Percentiles rank a stretch among this genome's conserved stretches.
These are phyloP conservation scores for Actinemys pallida DNA, from an alignment of 2,113 vertebrate genomes.

Conservation along the genomic window DNA sequence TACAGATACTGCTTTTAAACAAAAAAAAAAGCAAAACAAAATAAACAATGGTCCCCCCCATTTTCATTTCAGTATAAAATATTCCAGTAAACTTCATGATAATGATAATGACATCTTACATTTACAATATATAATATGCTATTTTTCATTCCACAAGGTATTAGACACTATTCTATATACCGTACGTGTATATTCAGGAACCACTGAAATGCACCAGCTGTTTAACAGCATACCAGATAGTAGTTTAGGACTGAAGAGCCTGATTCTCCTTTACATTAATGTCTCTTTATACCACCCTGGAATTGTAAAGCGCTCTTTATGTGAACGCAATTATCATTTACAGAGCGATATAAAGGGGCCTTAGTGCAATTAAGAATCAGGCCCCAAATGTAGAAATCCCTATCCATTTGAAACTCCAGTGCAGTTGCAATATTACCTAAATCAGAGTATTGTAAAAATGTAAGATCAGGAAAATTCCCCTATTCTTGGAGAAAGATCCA, in stretches of 20 bases:
- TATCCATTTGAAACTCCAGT: neutral
- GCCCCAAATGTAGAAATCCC: neutral
- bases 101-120: fast-evolving
- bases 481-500: neutral
- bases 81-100: neutral
- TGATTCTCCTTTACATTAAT: neutral
- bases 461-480: neutral
- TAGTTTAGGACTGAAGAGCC: neutral
- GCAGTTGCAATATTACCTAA: neutral
- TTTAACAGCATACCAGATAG: neutral
- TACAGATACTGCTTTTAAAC: neutral
- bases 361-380: neutral
- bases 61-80: neutral
- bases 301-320: neutral
- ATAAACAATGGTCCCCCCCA: neutral
- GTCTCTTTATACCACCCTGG: neutral
- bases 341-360: neutral
- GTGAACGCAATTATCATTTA: neutral
- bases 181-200: neutral
- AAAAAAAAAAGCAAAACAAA: neutral
- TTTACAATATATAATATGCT: neutral
- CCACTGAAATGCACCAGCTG: neutral
- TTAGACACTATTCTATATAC: neutral
- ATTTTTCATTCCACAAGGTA: neutral
- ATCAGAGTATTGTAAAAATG: conserved; percentile 6